Evolutionary conservation across 2,797 vertebrate genomes (phyloP).

Genomic region (Molossus alvarezi): DNA sequence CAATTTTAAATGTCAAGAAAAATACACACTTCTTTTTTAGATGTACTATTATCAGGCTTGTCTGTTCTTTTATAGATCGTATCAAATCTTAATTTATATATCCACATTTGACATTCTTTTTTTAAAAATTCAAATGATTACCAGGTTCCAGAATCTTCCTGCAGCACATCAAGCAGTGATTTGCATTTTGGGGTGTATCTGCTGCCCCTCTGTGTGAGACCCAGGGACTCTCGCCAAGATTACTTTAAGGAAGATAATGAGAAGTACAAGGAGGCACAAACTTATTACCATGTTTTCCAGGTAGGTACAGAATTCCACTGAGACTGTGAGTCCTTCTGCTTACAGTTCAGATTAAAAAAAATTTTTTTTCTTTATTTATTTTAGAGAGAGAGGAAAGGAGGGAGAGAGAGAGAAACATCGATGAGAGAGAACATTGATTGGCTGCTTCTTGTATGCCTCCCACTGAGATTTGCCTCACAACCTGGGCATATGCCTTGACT

Average conservation of each 20-base stretch:
- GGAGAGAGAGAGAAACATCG: too few species aligned
- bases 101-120: not conserved
- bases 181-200: not conserved
- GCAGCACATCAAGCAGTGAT: not conserved
- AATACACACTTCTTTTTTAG: not conserved
- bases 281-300: not conserved
- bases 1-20: not conserved
- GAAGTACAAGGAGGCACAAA: not conserved
- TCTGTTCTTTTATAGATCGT: not conserved
- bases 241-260: not conserved
- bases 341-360: not conserved
- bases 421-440: too few species aligned
- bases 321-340: not conserved
- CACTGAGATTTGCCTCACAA: too few species aligned
- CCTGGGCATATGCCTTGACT: too few species aligned
- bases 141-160: not conserved
- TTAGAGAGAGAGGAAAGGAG: too few species aligned
- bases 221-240: not conserved
- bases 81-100: not conserved
- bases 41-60: not conserved
- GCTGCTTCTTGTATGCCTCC: too few species aligned
- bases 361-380: too few species aligned
- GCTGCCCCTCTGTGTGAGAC: not conserved
- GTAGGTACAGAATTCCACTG: not conserved
- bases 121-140: slow-evolving; percentile 27